Conservation (phyloP, 2,113 vertebrate genomes). For the Dasyprocta punctata region DNA sequence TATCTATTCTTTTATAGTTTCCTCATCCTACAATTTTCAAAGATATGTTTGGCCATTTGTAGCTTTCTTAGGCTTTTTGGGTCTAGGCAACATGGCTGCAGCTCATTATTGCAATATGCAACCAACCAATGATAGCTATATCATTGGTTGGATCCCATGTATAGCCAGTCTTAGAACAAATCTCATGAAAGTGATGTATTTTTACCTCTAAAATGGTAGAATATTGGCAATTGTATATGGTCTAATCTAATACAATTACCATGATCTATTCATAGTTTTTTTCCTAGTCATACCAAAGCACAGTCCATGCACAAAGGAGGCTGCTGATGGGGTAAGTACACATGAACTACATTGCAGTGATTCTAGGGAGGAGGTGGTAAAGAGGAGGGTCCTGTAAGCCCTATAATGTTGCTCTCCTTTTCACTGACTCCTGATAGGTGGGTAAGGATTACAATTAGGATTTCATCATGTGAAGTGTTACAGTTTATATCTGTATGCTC, state of each 20-base stretch:
- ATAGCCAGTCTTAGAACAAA: neutral
- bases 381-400: too few species aligned
- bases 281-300: neutral
- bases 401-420: neutral
- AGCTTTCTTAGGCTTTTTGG: neutral
- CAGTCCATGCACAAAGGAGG: neutral
- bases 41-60: neutral
- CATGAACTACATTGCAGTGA: neutral
- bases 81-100: neutral
- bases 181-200: neutral
- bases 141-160: neutral
- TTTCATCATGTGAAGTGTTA: neutral
- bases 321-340: neutral
- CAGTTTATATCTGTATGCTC: neutral
- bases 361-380: neutral
- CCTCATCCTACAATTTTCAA: neutral
- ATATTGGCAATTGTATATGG: neutral
- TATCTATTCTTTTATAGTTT: neutral
- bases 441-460: neutral
- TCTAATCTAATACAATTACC: neutral
- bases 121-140: accelerated
- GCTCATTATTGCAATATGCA: neutral
- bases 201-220: neutral
- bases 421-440: neutral
- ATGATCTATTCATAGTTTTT: neutral